Percentiles rank a stretch among this genome's conserved stretches.
Conservation (phyloP, 2,113 vertebrate genomes). For the Pangasianodon gigas region DNA sequence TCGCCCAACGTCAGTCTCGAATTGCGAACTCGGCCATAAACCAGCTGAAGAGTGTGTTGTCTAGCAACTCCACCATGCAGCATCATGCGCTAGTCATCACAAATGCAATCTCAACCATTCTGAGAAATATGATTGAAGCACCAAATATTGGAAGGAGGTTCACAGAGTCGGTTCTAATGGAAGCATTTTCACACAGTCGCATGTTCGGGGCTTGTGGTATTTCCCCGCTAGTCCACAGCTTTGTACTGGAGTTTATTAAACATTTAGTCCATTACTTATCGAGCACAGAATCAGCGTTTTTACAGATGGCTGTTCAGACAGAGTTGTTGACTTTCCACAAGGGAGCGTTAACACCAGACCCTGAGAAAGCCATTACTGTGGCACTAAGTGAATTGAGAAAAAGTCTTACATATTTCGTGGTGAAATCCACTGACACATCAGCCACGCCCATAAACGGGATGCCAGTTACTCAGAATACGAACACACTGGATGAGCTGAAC, state of each 20-base stretch:
- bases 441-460: not conserved
- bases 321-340: too few relatives aligned
- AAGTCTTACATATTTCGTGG: not conserved
- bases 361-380: too few relatives aligned
- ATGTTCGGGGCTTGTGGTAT: not conserved
- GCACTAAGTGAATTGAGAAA: not conserved
- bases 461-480: not conserved
- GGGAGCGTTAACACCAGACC: not conserved
- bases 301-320: not conserved
- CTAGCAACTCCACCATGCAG: not conserved
- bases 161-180: not conserved
- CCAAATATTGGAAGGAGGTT: not conserved
- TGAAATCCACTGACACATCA: not conserved
- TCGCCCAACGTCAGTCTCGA: not conserved
- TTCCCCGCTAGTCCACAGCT: not conserved
- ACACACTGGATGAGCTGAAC: not conserved
- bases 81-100: not conserved
- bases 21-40: not conserved
- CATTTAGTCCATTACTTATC: not conserved
- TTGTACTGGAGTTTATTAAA: not conserved
- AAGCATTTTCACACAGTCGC: not conserved
- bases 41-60: not conserved
- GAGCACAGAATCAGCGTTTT: not conserved
- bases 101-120: not conserved
- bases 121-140: not conserved